Conservation (phyloP, 92 coral and sea anemone species). For the Epizoanthus rinbou region DNA sequence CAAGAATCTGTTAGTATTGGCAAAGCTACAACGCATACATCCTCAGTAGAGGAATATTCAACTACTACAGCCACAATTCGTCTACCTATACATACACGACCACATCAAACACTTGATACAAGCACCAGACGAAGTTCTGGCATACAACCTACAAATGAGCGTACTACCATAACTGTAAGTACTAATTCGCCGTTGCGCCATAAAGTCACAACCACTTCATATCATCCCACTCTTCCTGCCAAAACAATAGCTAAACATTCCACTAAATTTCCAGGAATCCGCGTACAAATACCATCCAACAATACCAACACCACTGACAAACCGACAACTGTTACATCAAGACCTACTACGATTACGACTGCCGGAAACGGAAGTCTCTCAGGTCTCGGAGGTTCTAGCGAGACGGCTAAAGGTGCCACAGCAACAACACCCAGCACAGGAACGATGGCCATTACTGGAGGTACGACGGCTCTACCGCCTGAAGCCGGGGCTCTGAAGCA, state of each 20-base stretch:
- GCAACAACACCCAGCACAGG: slow-evolving; percentile 12
- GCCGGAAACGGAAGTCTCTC: slow-evolving; percentile 3
- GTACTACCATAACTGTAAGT: background rate
- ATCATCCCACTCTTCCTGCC: background rate
- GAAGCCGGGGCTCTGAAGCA: background rate
- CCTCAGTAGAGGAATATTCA: slow-evolving; percentile 7
- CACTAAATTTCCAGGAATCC: slow-evolving; percentile 44
- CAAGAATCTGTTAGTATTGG: slow-evolving; percentile 47
- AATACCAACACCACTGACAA: slow-evolving; percentile 41
- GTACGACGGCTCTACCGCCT: slow-evolving; percentile 33
- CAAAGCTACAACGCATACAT: background rate
- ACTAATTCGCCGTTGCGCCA: background rate
- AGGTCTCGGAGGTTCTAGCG: background rate
- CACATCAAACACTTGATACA: background rate
- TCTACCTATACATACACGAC: background rate
- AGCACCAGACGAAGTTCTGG: background rate
- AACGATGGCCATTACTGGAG: slow-evolving; percentile 3
- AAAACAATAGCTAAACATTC: slow-evolving; percentile 34
- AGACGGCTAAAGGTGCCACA: background rate
- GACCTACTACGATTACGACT: background rate
- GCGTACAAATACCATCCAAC: slow-evolving; percentile 27
- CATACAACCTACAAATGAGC: background rate
- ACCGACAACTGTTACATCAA: slow-evolving; percentile 30
- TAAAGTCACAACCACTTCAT: slow-evolving; percentile 1
- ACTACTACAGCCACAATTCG: background rate